Conservation (phyloP, 2,113 vertebrate species). For the Macroglossus sobrinus region DNA sequence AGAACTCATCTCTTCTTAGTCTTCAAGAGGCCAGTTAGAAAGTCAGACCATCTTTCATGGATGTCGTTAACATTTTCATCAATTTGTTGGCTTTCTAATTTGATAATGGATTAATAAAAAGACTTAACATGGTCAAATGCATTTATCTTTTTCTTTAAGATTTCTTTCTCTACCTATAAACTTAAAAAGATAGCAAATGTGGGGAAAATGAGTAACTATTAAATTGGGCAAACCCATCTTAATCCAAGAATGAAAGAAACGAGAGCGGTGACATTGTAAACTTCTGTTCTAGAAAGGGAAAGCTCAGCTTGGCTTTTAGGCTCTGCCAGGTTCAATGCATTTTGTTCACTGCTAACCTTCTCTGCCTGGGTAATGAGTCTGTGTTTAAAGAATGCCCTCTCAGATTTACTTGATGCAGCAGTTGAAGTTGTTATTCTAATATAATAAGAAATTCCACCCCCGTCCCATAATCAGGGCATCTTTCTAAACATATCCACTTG, state of each 20-base stretch:
- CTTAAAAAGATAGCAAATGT: neutral
- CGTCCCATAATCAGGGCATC: neutral
- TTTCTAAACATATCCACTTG: neutral
- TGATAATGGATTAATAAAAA: neutral
- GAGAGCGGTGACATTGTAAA: accelerated
- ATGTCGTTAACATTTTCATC: neutral
- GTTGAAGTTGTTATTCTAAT: neutral
- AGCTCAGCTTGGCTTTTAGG: neutral
- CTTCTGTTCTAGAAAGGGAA: neutral
- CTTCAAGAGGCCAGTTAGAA: neutral
- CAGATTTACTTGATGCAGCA: neutral
- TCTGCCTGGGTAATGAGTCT: neutral
- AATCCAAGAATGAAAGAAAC: neutral
- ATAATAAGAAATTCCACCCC: neutral
- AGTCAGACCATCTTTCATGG: neutral
- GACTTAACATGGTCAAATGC: neutral
- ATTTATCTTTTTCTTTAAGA: neutral
- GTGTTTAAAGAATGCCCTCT: neutral
- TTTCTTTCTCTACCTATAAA: neutral
- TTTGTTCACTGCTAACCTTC: neutral
- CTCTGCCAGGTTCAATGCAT: neutral
- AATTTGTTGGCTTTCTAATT: neutral
- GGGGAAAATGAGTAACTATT: neutral
- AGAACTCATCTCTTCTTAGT: neutral
- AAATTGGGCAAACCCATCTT: neutral